A percentile compares a stretch with the other conserved stretches of the same genome.
Evolutionary conservation across 2,888 invertebrate species (phyloP).

Genomic region (Pammene fasciana): DNA sequence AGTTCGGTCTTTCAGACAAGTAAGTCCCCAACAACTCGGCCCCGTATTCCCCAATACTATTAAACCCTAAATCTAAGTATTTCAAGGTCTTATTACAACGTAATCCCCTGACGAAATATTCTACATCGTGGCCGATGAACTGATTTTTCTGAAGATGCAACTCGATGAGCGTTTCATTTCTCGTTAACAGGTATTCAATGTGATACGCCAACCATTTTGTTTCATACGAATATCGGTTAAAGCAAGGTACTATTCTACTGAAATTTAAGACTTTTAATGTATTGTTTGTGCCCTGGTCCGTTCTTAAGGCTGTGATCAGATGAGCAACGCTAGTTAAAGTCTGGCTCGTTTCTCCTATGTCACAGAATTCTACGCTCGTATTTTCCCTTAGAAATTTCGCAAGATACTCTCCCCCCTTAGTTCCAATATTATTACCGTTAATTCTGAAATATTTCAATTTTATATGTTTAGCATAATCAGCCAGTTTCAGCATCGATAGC

Average conservation of each 20-base stretch:
- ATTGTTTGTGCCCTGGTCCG: slow-evolving; percentile 64
- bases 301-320: slow-evolving; percentile 74
- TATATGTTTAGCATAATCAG: slow-evolving; percentile 66
- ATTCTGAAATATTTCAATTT: slow-evolving; percentile 79
- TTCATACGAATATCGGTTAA: slow-evolving; percentile 70
- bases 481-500: slow-evolving; percentile 65
- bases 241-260: slow-evolving; percentile 66
- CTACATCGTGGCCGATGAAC: slow-evolving; percentile 84
- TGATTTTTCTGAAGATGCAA: slow-evolving; percentile 84
- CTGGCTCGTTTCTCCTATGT: slow-evolving; percentile 84
- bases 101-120: slow-evolving; percentile 80
- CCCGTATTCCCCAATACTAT: slow-evolving; percentile 85
- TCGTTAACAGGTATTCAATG: slow-evolving; percentile 69
- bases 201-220: slow-evolving; percentile 80
- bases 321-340: slow-evolving; percentile 82
- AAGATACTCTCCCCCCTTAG: slow-evolving; percentile 78
- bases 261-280: slow-evolving; percentile 71
- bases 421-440: slow-evolving; percentile 84
- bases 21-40: slow-evolving; percentile 80
- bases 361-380: slow-evolving; percentile 72
- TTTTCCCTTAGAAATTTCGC: slow-evolving; percentile 77
- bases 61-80: slow-evolving; percentile 84
- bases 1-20: slow-evolving; percentile 74
- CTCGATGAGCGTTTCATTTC: slow-evolving; percentile 74
- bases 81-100: slow-evolving; percentile 77